A percentile compares a stretch with the other conserved stretches of the same genome.
These are phyloP conservation scores for Cyanoramphus novaezelandiae DNA, from an alignment of 2,113 vertebrate species.

Conservation along the genomic window DNA sequence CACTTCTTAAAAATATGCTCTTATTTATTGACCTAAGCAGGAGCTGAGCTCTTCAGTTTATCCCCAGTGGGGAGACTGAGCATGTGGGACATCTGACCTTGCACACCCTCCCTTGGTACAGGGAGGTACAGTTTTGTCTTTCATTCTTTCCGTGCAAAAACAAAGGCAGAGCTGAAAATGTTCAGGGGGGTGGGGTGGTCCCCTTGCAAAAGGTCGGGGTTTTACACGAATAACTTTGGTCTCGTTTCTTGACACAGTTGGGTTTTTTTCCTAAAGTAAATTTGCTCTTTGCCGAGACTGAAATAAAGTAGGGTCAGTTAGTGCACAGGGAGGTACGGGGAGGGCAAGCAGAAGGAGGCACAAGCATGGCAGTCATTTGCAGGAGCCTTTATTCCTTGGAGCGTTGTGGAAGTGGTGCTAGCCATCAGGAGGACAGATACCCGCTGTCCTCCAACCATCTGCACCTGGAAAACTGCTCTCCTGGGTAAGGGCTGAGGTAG, in stretches of 20 bases:
- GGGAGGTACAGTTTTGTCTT: not conserved
- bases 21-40: not conserved
- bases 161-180: not conserved
- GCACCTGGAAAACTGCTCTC: not conserved
- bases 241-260: not conserved
- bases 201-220: not conserved
- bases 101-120: not conserved
- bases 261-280: not conserved
- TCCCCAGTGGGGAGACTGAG: not conserved
- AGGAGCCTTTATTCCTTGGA: not conserved
- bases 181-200: too few relatives aligned
- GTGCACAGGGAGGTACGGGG: accelerated
- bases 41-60: not conserved
- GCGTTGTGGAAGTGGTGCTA: not conserved
- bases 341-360: not conserved
- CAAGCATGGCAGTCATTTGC: not conserved
- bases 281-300: not conserved
- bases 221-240: not conserved
- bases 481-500: not conserved
- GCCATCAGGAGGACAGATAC: not conserved
- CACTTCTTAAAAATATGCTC: not conserved
- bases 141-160: not conserved
- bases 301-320: not conserved
- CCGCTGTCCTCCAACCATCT: not conserved
- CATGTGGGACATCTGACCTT: not conserved